Evolutionary conservation across 2,888 invertebrate genomes (phyloP).

Genomic region (Dryococelus australis): DNA sequence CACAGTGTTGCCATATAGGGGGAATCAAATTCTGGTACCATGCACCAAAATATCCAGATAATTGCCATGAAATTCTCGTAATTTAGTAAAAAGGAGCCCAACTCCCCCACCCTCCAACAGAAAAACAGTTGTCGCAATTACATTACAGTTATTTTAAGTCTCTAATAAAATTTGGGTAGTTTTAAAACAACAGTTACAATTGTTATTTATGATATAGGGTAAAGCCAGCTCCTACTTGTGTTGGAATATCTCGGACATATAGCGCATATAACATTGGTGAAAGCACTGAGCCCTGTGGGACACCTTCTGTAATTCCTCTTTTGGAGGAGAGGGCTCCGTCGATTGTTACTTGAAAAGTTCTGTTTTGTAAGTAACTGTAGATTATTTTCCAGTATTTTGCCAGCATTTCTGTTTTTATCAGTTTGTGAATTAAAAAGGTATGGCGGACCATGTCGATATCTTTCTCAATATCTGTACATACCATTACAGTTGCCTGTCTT

Average conservation of each 20-base stretch:
- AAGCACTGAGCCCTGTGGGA: neutral
- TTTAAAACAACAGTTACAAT: no score
- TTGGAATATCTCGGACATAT: neutral
- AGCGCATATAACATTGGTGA: neutral
- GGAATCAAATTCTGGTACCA: no score
- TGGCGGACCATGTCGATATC: neutral
- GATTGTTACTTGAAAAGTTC: neutral
- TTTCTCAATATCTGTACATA: neutral
- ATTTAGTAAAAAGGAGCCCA: no score
- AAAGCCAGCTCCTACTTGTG: neutral
- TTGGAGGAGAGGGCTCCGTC: no score
- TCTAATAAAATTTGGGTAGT: no score
- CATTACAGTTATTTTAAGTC: no score
- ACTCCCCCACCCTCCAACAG: no score
- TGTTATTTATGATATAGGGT: no score
- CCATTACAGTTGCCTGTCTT: neutral
- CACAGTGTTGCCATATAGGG: no score
- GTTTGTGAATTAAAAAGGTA: neutral
- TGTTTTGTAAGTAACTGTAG: neutral
- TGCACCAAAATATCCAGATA: no score
- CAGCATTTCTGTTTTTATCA: neutral
- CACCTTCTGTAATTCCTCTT: neutral
- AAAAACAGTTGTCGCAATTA: no score
- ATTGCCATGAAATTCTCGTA: no score
- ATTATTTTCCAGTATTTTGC: neutral